Base-by-base conservation (phyloP, 2,888 invertebrate genomes). In the Lagria hirta region DNA sequence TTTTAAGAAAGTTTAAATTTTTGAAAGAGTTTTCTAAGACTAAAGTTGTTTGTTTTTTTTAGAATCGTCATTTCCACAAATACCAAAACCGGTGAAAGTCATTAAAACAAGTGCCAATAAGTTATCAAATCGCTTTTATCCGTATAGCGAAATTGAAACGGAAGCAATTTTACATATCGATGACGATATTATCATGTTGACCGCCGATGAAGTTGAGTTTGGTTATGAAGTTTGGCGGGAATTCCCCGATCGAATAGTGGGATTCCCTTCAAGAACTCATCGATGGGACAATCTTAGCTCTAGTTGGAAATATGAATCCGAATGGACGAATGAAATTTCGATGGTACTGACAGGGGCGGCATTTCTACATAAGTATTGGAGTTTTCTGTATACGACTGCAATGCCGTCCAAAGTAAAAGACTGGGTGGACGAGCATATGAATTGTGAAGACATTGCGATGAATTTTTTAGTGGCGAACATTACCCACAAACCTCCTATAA, bases 401-500 rank as follows among this genome's bases (percentile, higher is more conserved):
- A 86, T 97, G 86, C 93, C 95, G 0, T 78, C 81, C 1, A 83
- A 85, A 58, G 86, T 96, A 24, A 84, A 86, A 45, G 76, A 82
- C 37, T 95, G 91, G 90, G 95, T 96, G 1, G 96, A 97, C 68
- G 85, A 88, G 8, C 87, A 90, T 65, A 95, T 96, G 88, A 97
- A 97, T 72, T 97, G 96, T 68, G 97, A 97, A 71, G 96, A 97
- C 66, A 94, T 97, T 57, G 96, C 96, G 1, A 96, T 97, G 93
- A 97, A 97, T 73, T 97, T 96, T 73, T 80, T 97, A 3, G 89
- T 97, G 16, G 88, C 95, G 2, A 95, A 96, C 68, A 73, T 89
- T 10, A 96, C 96, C 0, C 87, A 90, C 57, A 95, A 95, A 73
- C 86, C 95, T 1, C 95, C 96, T 0, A 92, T 97, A 40, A 92